Evolutionary conservation across 1,140 invertebrate genomes (phyloP).

Genomic region (Procambarus virginalis): DNA sequence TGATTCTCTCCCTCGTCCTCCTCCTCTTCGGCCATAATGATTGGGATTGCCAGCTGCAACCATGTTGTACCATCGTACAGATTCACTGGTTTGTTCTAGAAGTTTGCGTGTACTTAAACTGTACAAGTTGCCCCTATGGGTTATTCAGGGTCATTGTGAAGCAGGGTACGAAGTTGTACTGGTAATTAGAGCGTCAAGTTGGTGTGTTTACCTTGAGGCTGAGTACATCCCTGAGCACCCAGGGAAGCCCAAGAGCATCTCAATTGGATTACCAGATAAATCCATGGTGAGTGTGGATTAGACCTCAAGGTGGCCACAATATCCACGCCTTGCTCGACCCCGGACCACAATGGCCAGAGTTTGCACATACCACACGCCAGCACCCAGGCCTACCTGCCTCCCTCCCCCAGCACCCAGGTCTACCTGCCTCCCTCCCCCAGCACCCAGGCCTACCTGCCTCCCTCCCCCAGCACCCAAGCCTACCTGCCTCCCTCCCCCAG

Average conservation of each 20-base stretch:
- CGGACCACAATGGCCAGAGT: neutral
- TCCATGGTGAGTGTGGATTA: slow-evolving; percentile 17
- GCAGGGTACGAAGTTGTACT: neutral
- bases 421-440: no score
- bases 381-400: neutral
- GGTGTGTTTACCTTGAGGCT: neutral
- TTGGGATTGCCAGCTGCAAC: no score
- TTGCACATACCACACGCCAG: slow-evolving; percentile 24
- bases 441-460: no score
- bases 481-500: no score
- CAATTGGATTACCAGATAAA: slow-evolving; percentile 30
- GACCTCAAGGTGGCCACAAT: slow-evolving; percentile 9
- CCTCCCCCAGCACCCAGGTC: neutral
- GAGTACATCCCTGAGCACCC: neutral
- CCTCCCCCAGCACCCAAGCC: no score
- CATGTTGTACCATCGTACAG: no score
- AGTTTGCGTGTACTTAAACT: no score
- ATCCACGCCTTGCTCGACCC: neutral
- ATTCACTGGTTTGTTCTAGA: no score
- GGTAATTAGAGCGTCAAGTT: neutral
- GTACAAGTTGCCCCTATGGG: no score
- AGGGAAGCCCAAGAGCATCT: neutral
- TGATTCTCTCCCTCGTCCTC: no score
- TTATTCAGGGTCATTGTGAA: no score
- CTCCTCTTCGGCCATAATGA: no score